Evolutionary conservation across 2,113 vertebrate species (phyloP), one percentile per base, ranked within the genome.

Genomic region (Bombycilla garrulus): DNA sequence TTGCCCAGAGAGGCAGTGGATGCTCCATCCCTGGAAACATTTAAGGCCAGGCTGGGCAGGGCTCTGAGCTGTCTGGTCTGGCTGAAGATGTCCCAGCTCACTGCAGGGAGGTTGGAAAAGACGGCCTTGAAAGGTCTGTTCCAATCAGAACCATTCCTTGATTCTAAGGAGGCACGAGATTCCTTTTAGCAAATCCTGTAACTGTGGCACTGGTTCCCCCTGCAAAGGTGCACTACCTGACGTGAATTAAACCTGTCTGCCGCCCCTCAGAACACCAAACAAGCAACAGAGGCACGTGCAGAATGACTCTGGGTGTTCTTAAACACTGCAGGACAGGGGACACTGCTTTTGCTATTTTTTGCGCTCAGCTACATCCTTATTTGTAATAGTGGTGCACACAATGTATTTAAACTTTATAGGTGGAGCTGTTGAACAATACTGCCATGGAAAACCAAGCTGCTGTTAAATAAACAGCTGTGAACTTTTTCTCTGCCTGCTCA

Each of bases 401-500:
- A 69, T 6, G 60, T 72, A 60, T 65, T 93, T 53, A 74, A 74
- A 74, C 76, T 83, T 86, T 15, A 50, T 24, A 94, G 90, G 95
- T 91, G 94, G 88, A 94, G 86, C 60, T 77, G 8, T 15, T 16
- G 79, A 93, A 95, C 93, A 95, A 88, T 56, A 57, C 51, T 14
- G 6, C 82, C 48, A 9, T 5, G 57, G 48, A 90, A 95, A 94
- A 88, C 47, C 69, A 64, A 70, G 86, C 72, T 74, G 82, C 60
- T 93, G 38, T 60, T 93, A 83, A 95, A 92, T 83, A 96, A 96
- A 96, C 80, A 93, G 60, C 67, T 7, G 6, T 23, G 85, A 92
- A 91, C 77, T 51, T 79, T 88, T 81, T 26, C 76, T 88, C 71
- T 56, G 82, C 51, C 85, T 66, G 53, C 78, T 79, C 57, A 11